Percentiles rank a stretch among this genome's conserved stretches.
Evolutionary conservation across 2,113 vertebrate genomes (phyloP).

Genomic region (Lepisosteus osseus): DNA sequence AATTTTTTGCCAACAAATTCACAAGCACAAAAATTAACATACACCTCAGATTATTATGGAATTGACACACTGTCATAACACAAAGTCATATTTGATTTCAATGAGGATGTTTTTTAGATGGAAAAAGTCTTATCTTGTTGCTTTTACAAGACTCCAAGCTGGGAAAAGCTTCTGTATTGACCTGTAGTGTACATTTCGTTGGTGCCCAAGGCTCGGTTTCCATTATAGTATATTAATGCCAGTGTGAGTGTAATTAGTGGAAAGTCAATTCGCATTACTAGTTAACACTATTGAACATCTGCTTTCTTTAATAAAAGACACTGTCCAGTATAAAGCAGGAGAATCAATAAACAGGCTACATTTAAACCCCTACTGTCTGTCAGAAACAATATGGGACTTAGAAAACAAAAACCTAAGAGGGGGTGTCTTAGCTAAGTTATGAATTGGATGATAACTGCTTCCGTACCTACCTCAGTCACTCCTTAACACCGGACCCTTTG

Average conservation of each 20-base stretch:
- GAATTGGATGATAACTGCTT: constrained; percentile 13
- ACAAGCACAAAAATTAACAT: too few relatives aligned
- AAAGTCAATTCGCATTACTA: constrained; percentile 93
- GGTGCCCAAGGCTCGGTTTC: constrained; percentile 73
- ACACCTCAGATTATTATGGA: too few relatives aligned
- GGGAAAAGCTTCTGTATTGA: constrained; percentile 71
- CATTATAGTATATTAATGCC: constrained; percentile 86
- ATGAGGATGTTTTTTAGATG: background rate
- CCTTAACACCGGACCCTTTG: constrained; percentile 42
- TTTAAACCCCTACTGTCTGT: constrained; percentile 55
- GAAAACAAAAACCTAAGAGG: too few relatives aligned
- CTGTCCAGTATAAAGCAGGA: constrained; percentile 74
- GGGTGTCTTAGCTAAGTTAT: too few relatives aligned
- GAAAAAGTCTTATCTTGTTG: constrained; percentile 39
- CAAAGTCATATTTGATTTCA: too few relatives aligned
- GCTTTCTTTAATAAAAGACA: constrained; percentile 92
- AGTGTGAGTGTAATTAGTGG: constrained; percentile 88
- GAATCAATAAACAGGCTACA: constrained; percentile 67
- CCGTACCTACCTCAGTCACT: constrained; percentile 39
- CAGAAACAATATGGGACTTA: background rate
- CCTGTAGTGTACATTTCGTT: constrained; percentile 56
- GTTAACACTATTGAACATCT: constrained; percentile 91
- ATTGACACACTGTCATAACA: too few relatives aligned
- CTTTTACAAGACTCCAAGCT: constrained; percentile 54
- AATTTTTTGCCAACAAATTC: too few relatives aligned